Evolutionary conservation across 2,113 vertebrate genomes (phyloP), one percentile per base, ranked within the genome.

Genomic region (Macrotus californicus): DNA sequence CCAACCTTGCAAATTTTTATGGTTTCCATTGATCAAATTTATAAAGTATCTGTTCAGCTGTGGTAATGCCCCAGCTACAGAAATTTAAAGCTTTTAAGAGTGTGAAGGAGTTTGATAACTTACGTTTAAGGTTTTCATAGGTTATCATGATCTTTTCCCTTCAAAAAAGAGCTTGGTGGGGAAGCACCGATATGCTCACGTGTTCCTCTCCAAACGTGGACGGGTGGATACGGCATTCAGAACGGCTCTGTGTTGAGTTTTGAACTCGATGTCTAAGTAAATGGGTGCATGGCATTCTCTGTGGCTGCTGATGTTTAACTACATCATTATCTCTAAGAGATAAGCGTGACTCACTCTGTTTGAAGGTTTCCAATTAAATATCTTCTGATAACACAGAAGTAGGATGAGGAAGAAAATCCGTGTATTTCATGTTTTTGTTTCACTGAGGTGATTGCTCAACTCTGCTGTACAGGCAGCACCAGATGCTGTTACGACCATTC

Each of bases 281-380:
- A 79, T 15, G 14, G 7, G 4, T 81, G 18, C 21, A 56, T 41
- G 6, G 56, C 15, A 94, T 91, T 91, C 29, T 91, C n/a, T 46
- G 94, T 41, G 26, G 6, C 22, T 79, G 64, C 50, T 56, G 39
- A 36, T 1, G 82, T 90, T 79, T 88, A 93, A 67, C 26, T 61
- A 8, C 22, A 12, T 88, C 89, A 72, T 24, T 87, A 1, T 96
- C 46, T 97, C 80, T 41, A 85, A 91, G 95, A 94, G 56, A 86
- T 85, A 83, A 94, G 52, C 9, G 26, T 82, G 56, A 82, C 69
- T 43, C 29, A 2, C 6, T 76, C 48, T 75, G 6, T 46, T 93
- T 89, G 92, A 93, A 54, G 52, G 73, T 61, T 94, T 93, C 24
- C 26, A 29, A 0, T 80, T 26, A 94, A 43, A 26, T 52, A 80